These are phyloP conservation scores for Lepus europaeus DNA, from an alignment of 2,113 vertebrate species.

Conservation along the genomic window DNA sequence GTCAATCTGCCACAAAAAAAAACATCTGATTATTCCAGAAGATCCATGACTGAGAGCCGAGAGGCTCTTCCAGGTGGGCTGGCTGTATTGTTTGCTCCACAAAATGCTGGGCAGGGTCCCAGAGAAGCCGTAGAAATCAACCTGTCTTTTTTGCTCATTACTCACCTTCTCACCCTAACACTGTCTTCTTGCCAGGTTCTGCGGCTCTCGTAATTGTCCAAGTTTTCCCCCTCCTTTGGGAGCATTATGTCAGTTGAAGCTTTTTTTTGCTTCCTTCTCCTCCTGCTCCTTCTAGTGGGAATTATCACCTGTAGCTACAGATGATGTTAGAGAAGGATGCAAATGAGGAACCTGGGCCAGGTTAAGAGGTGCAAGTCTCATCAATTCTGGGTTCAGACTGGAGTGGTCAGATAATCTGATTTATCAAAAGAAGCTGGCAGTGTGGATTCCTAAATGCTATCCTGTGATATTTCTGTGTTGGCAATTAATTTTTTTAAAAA, in stretches of 20 bases:
- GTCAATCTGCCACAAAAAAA: slow-evolving; percentile 92
- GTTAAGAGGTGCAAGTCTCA: background rate
- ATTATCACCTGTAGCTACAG: background rate
- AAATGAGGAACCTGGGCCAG: background rate
- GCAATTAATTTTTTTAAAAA: background rate
- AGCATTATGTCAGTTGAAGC: background rate
- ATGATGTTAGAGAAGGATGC: background rate
- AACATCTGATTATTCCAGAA: slow-evolving; percentile 75
- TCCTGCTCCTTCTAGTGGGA: background rate
- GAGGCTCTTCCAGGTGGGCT: background rate
- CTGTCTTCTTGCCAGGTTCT: background rate
- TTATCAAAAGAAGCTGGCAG: background rate
- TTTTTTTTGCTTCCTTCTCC: background rate
- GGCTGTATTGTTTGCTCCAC: background rate
- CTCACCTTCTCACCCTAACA: background rate
- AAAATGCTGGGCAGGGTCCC: background rate
- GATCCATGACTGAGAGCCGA: background rate
- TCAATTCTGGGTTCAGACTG: background rate
- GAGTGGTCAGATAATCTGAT: background rate
- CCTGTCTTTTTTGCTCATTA: background rate
- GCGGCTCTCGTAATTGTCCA: no score
- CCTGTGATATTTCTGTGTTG: background rate
- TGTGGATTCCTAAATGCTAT: background rate
- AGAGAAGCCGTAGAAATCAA: background rate
- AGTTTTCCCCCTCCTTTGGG: background rate